Conservation (phyloP, 2,113 vertebrate genomes). For the Terrapene triunguis region DNA sequence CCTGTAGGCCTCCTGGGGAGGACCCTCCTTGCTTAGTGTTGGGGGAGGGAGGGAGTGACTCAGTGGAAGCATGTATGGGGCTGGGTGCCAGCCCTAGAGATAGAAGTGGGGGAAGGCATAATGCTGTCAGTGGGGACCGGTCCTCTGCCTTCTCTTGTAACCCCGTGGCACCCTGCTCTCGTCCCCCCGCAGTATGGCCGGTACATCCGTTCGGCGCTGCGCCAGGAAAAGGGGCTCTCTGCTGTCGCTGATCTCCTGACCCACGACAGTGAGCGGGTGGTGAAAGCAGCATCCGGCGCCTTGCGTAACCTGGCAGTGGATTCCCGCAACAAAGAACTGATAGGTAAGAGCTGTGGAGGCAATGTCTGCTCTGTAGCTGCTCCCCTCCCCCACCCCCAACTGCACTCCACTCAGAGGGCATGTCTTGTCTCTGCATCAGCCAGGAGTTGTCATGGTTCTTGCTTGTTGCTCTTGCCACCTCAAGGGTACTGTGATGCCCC, state of each 20-base stretch:
- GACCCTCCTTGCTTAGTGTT: not conserved
- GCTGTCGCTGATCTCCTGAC: conserved; percentile 91
- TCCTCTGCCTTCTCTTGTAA: not conserved
- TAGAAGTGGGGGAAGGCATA: not conserved
- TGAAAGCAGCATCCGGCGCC: conserved; percentile 93
- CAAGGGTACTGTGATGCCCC: not conserved
- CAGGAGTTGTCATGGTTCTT: not conserved
- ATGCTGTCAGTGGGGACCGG: not conserved
- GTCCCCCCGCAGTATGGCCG: conserved; percentile 86
- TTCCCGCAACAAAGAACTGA: conserved; percentile 90
- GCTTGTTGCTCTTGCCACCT: not conserved
- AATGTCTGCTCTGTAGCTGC: accelerated
- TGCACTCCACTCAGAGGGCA: not conserved
- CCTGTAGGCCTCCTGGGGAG: not conserved
- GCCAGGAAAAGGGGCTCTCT: conserved; percentile 92
- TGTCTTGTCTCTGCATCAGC: not conserved
- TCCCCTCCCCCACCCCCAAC: not conserved
- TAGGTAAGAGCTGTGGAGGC: conserved; percentile 80
- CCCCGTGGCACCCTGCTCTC: accelerated
- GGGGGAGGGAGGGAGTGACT: not conserved
- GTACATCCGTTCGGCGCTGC: conserved; percentile 89
- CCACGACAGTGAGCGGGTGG: conserved; percentile 90
- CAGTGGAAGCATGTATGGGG: not conserved
- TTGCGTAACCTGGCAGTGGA: conserved; percentile 96
- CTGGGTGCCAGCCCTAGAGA: not conserved